A percentile compares a stretch with the other conserved stretches of the same genome.
Evolutionary conservation across 1,140 invertebrate species (phyloP).

Genomic region (Zaprionus davidi): DNA sequence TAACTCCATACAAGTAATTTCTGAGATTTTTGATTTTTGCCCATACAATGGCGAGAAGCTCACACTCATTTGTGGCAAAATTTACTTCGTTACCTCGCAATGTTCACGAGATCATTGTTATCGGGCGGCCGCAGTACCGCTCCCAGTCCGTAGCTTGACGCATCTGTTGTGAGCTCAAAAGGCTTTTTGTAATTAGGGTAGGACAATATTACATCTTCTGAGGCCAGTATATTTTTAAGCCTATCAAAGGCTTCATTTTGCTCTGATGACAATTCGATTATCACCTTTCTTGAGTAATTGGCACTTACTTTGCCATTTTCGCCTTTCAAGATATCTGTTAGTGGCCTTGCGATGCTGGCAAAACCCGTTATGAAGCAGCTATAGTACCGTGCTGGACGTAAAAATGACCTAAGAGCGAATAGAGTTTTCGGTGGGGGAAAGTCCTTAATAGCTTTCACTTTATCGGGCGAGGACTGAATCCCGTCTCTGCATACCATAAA

Average conservation of each 20-base stretch:
- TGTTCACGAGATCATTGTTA: slow-evolving; percentile 1
- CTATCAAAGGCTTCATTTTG: not conserved
- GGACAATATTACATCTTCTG: slow-evolving; percentile 2
- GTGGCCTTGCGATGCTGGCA: not conserved
- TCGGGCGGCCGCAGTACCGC: not conserved
- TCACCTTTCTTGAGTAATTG: slow-evolving; percentile 1
- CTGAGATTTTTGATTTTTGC: slow-evolving; percentile 1
- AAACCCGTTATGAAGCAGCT: not conserved
- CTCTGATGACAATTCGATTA: not conserved
- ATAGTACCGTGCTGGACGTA: not conserved
- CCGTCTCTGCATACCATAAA: no score
- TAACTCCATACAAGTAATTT: slow-evolving; percentile 76
- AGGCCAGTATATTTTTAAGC: not conserved
- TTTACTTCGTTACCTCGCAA: not conserved
- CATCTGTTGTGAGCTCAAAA: not conserved
- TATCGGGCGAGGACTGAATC: no score
- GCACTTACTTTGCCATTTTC: slow-evolving; percentile 2
- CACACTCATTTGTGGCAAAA: slow-evolving; percentile 81
- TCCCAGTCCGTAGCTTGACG: not conserved
- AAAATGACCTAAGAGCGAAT: not conserved
- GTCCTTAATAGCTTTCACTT: no score
- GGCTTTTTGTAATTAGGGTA: not conserved
- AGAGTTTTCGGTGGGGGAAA: not conserved
- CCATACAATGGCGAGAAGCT: slow-evolving; percentile 31
- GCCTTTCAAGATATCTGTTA: slow-evolving; percentile 2